Evolutionary conservation across 2,888 invertebrate genomes (phyloP).

Genomic region (Pyrochroa serraticornis): DNA sequence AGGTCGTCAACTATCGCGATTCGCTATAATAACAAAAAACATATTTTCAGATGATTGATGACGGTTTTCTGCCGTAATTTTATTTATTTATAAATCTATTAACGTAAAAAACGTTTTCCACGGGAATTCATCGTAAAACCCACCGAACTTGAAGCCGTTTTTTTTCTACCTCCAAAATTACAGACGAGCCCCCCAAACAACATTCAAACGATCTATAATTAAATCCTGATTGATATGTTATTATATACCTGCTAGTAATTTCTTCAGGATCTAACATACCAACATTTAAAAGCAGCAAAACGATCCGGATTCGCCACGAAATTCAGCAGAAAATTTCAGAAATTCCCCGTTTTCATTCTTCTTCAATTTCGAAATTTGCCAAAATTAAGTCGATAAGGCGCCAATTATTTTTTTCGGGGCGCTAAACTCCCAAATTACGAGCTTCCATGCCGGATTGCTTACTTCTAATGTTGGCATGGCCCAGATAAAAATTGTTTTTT

Average conservation of each 20-base stretch:
- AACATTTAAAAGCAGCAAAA: slow-evolving; percentile 12
- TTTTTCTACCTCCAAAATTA: slow-evolving; percentile 17
- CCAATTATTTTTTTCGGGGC: no score
- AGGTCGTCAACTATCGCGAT: slow-evolving; percentile 1
- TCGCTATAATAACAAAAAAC: slow-evolving; percentile 4
- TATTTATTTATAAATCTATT: no score
- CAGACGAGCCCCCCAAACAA: slow-evolving; percentile 26
- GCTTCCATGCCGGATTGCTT: slow-evolving; percentile 1
- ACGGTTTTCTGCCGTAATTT: not conserved
- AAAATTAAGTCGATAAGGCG: no score
- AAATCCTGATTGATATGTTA: slow-evolving; percentile 56
- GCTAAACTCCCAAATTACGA: no score
- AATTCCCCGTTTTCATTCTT: not conserved
- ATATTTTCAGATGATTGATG: slow-evolving; percentile 4
- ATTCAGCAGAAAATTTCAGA: not conserved
- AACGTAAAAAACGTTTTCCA: no score
- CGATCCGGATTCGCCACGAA: not conserved
- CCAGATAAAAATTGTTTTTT: slow-evolving; percentile 56
- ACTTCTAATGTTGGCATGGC: slow-evolving; percentile 38
- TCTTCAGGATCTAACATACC: slow-evolving; percentile 31
- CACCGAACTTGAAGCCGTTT: not conserved
- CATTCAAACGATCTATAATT: slow-evolving; percentile 49
- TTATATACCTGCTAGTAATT: slow-evolving; percentile 55
- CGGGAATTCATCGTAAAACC: slow-evolving; percentile 5
- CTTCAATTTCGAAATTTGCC: no score